Evolutionary conservation across 2,888 invertebrate genomes (phyloP), one percentile per base, ranked within the genome.

Genomic region (Drosophila putrida): DNA sequence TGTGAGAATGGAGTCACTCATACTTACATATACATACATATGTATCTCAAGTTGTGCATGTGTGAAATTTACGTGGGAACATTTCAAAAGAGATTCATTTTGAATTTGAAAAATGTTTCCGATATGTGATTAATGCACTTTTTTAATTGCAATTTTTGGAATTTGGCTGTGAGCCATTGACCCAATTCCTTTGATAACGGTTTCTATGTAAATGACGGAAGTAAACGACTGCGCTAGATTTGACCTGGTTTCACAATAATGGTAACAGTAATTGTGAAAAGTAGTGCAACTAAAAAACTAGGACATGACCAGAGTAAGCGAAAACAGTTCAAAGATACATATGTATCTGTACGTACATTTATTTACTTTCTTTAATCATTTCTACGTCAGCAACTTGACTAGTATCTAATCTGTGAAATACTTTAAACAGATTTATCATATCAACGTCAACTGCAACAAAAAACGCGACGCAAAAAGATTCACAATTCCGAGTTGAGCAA

Each of bases 351-450:
- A 39, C 35, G 28, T 25, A 33, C 33, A 44, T 35, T 27, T 57
- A 49, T 63, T 71, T 71, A 49, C 50, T 54, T 60, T 41, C 11
- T 41, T 55, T 59, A 67, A 58, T 55, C 46, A 54, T 67, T 67
- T 62, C 25, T 39, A 54, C 65, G 73, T 72, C 73, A 74, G 57
- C 70, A 36, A 28, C 38, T 41, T 35, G 33, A 31, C 55, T 71
- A 64, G 67, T 89, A 89, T 89, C 90, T 89, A 82, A 89, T 89
- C 85, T 88, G 35, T 38, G 35, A 68, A 75, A 72, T 71, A 71
- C 71, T 74, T 74, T 64, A 75, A 79, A 75, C 74, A 82, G 59
- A 85, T 88, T 85, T 88, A 75, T 88, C 75, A 76, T 72, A 88
- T 79, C 80, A 67, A 78, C 53, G 74, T 73, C 74, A 67, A 60